Base-by-base conservation (phyloP, 2,888 invertebrate species). In the Ochropacha duplaris region DNA sequence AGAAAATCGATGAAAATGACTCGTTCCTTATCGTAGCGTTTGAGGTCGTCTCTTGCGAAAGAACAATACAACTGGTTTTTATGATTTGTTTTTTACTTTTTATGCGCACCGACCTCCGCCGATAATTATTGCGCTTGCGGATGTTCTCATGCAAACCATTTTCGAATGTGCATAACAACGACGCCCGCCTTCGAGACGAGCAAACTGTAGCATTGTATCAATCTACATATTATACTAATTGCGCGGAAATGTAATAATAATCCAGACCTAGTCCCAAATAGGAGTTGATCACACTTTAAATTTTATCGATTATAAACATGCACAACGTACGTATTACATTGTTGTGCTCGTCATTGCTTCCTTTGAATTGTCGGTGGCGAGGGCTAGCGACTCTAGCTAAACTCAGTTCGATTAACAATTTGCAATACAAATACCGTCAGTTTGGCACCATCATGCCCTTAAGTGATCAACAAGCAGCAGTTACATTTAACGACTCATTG, bases 31-130 rank as follows among this genome's bases (percentile, higher is more conserved):
- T 90, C 89, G 84, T 76, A 73, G 69, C 68, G 71, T 66, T 66
- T 76, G 72, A 84, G 83, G 77, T 83, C 83, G 84, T 81, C 81
- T 78, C 78, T 79, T 76, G 77, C 73, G 75, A 85, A 86, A 84
- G 89, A 91, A 92, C 90, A 91, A 91, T 91, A 84, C 89, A 86
- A 87, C 87, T 79, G 84, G 87, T 87, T 89, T 87, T 85, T 75
- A 82, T 84, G 81, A 78, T 86, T 88, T 88, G 81, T 86, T 90
- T 90, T 88, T 81, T 71, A 76, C 86, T 86, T 87, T 87, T 84
- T 78, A 70, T 73, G 68, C 66, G 68, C 70, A 70, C 69, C 61
- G 71, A 71, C 72, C 76, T 73, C 76, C 65, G 66, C 57, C 69
- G 65, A 71, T 71, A 74, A 76, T 75, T 79, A 69, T 76, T 69